Evolutionary conservation across 1,140 invertebrate genomes (phyloP).

Genomic region (Ostrea denselamellosa): DNA sequence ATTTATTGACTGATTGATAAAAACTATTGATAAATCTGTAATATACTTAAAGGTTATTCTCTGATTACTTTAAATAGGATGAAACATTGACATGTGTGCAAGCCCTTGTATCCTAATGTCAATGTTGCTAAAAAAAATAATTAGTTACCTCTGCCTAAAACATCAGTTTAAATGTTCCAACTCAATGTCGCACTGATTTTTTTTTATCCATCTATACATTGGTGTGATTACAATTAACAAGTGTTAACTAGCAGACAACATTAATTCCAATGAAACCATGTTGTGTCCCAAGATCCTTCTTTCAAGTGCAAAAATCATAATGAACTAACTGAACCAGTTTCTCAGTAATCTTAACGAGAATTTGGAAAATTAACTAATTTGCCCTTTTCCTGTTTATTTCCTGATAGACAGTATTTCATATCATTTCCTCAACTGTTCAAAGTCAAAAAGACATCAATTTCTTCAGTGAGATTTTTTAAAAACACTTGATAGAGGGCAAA

Average conservation of each 20-base stretch:
- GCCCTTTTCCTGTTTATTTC: background rate
- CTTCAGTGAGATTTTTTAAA: background rate
- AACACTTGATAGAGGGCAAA: background rate
- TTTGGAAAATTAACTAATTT: background rate
- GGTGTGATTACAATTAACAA: slow-evolving; percentile 34
- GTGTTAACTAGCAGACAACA: background rate
- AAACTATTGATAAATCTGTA: slow-evolving; percentile 10
- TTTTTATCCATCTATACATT: slow-evolving; percentile 12
- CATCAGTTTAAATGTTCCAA: slow-evolving; percentile 21
- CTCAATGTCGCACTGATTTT: slow-evolving; percentile 3
- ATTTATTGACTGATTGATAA: slow-evolving; percentile 23
- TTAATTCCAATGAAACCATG: background rate
- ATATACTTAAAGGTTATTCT: slow-evolving; percentile 14
- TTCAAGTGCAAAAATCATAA: slow-evolving; percentile 1
- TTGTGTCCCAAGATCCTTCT: background rate
- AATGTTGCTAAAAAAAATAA: slow-evolving; percentile 8
- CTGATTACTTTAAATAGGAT: slow-evolving; percentile 14
- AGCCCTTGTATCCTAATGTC: background rate
- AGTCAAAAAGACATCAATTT: background rate
- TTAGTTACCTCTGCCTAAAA: background rate
- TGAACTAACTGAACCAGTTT: slow-evolving; percentile 24
- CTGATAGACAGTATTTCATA: background rate
- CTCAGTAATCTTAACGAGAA: background rate
- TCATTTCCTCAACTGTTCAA: background rate
- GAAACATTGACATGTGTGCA: background rate